Percentiles rank a stretch among this genome's conserved stretches.
phyloP scores from a whole-genome alignment of 2,113 vertebrate species.

The Nannobrachium achirus region DNA sequence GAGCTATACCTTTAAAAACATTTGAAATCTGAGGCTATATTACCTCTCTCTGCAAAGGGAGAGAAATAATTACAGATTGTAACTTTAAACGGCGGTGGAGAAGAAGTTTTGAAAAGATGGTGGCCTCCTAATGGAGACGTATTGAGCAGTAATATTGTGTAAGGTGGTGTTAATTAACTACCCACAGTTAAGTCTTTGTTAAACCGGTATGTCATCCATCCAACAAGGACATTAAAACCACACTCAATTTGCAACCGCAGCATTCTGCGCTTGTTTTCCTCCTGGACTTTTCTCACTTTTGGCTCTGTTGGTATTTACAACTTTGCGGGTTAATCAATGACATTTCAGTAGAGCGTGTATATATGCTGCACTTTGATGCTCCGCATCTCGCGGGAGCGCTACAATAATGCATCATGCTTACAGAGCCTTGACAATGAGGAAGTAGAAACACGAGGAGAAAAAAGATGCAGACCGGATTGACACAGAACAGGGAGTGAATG shows the following conservation, averaged over 20 bases:
- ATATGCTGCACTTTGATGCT: conserved; percentile 14
- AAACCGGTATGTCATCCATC: background rate
- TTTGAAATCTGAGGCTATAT: too few species aligned
- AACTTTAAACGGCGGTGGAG: too few species aligned
- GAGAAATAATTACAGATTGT: too few species aligned
- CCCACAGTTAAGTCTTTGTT: background rate
- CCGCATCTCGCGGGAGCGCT: conserved; percentile 2
- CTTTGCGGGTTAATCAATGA: background rate
- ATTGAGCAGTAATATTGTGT: background rate
- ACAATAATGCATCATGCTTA: background rate
- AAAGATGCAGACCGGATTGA: background rate
- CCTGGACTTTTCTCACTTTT: background rate
- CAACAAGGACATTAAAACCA: background rate
- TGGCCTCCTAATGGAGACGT: background rate
- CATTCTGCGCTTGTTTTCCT: background rate
- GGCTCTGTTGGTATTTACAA: background rate
- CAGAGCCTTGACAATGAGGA: background rate
- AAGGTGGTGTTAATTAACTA: too few species aligned
- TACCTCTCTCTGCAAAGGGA: background rate
- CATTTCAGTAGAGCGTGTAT: conserved; percentile 1
- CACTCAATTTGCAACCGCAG: background rate
- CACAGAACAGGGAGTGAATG: background rate
- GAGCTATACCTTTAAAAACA: too few species aligned
- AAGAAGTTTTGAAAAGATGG: too few species aligned
- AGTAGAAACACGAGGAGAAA: background rate